phyloP scores from a whole-genome alignment of 2,113 vertebrate genomes.

The Papio anubis region DNA sequence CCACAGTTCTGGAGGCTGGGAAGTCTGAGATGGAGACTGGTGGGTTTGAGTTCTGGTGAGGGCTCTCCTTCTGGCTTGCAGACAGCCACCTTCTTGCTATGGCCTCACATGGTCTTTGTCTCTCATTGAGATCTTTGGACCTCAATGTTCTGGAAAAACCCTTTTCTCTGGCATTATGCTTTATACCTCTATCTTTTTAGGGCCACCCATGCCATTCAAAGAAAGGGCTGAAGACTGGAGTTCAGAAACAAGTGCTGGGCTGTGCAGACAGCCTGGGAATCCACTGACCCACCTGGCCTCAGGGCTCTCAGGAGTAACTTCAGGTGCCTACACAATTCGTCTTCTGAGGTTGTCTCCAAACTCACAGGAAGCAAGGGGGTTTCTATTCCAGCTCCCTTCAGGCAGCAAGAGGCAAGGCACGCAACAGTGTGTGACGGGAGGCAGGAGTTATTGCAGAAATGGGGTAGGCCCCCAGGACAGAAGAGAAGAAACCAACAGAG shows the following conservation, averaged over 20 bases:
- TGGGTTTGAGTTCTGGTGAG: not conserved
- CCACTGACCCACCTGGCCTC: not conserved
- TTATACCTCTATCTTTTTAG: not conserved
- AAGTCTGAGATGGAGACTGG: not conserved
- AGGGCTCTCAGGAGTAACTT: rapidly evolving
- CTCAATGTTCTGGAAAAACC: rapidly evolving
- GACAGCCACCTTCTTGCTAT: not conserved
- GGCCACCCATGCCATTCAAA: not conserved
- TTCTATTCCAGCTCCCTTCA: not conserved
- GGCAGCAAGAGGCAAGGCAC: rapidly evolving
- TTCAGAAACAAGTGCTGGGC: rapidly evolving
- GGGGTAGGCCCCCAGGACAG: rapidly evolving
- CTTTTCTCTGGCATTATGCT: no score
- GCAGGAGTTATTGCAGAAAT: not conserved
- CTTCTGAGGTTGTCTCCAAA: not conserved
- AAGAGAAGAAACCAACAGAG: not conserved
- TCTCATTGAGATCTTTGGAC: no score
- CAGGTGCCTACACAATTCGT: no score
- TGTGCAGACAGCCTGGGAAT: rapidly evolving
- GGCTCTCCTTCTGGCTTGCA: not conserved
- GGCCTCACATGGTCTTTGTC: not conserved
- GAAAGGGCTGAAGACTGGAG: rapidly evolving
- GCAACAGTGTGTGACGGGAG: rapidly evolving
- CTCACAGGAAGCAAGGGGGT: not conserved
- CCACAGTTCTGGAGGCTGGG: not conserved